Conservation (phyloP, 2,888 invertebrate genomes). For the Leucania comma region DNA sequence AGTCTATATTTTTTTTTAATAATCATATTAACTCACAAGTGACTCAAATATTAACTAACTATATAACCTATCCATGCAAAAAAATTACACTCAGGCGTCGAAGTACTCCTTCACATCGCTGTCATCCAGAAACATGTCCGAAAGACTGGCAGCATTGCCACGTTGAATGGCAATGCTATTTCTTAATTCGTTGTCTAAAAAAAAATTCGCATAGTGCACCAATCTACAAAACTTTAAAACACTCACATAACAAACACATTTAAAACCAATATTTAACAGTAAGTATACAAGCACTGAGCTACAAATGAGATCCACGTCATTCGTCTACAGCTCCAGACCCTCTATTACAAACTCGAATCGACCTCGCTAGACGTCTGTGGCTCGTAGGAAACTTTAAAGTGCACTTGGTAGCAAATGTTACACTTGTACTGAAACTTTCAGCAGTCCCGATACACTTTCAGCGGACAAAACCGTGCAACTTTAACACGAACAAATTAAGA, state of each 20-base stretch:
- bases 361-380: constrained; percentile 59
- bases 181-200: neutral
- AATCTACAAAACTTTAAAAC: neutral
- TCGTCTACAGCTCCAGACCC: constrained; percentile 34
- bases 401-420: constrained; percentile 74
- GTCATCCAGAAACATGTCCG: no score
- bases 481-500: constrained; percentile 55
- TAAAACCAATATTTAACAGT: neutral
- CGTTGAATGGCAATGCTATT: no score
- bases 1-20: no score
- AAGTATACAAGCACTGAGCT: constrained; percentile 14
- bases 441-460: constrained; percentile 58
- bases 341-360: constrained; percentile 50
- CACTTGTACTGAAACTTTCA: constrained; percentile 59
- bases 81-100: no score
- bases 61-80: no score
- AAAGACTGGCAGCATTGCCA: no score
- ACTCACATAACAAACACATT: neutral
- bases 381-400: constrained; percentile 73
- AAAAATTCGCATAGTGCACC: neutral
- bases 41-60: no score
- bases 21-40: no score
- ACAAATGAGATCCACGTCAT: constrained; percentile 17
- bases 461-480: constrained; percentile 41
- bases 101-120: no score